Conservation (phyloP, 1,140 invertebrate genomes). For the Drosophila burlai region DNA sequence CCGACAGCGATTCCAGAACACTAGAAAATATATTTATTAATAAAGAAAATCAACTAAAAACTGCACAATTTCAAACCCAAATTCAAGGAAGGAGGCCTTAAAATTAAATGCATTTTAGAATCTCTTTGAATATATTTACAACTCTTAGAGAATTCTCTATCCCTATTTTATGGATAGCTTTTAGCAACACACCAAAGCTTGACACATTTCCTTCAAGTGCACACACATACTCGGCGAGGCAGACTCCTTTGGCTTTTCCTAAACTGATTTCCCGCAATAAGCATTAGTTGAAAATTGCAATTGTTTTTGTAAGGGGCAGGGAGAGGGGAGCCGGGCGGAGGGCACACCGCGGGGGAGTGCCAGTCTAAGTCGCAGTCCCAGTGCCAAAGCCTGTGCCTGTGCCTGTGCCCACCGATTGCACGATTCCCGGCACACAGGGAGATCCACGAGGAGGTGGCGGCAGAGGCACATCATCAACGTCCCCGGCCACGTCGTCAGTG, state of each 20-base stretch:
- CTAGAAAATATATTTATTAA: background rate
- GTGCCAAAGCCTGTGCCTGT: slow-evolving; percentile 27
- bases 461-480: slow-evolving; percentile 79
- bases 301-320: slow-evolving; percentile 67
- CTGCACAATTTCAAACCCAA: background rate
- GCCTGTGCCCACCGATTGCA: slow-evolving; percentile 60
- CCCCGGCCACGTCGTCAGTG: slow-evolving; percentile 63
- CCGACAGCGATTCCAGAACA: slow-evolving; percentile 5
- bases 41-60: background rate
- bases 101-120: background rate
- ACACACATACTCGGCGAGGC: slow-evolving; percentile 33
- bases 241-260: slow-evolving; percentile 75
- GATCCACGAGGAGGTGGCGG: slow-evolving; percentile 43
- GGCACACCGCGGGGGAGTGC: slow-evolving; percentile 77
- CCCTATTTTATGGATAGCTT: background rate
- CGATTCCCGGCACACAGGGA: slow-evolving; percentile 55
- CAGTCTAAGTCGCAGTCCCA: slow-evolving; percentile 45
- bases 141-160: background rate
- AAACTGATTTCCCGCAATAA: slow-evolving; percentile 85
- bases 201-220: slow-evolving; percentile 14
- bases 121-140: background rate
- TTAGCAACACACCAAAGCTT: too few relatives aligned
- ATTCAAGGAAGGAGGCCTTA: accelerated
- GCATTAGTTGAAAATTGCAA: slow-evolving; percentile 85
- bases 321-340: slow-evolving; percentile 18